phyloP scores from a whole-genome alignment of 1,140 invertebrate genomes.

The Ridgeia piscesae region DNA sequence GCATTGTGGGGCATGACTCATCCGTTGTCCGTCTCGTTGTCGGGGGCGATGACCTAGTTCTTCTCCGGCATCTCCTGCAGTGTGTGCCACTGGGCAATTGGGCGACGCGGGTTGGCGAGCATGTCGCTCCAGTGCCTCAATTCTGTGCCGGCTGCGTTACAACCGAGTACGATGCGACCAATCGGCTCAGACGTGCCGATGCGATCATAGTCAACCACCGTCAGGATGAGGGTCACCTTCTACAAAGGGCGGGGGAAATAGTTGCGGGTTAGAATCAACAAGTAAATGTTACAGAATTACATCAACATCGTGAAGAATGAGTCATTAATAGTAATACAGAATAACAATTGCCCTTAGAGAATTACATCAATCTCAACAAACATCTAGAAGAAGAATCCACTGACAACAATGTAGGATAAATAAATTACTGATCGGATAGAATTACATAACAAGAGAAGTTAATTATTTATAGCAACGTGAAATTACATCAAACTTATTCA shows the following conservation, averaged over 20 bases:
- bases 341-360: background rate
- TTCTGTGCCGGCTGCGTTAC: slow-evolving; percentile 96
- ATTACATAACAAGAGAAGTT: too few relatives aligned
- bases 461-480: too few relatives aligned
- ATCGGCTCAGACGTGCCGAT: slow-evolving; percentile 99
- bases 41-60: slow-evolving; percentile 36
- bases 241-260: slow-evolving; percentile 59
- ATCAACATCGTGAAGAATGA: background rate
- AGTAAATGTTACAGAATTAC: background rate
- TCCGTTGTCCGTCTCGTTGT: background rate
- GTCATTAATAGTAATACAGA: background rate
- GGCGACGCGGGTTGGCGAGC: slow-evolving; percentile 92
- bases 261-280: background rate
- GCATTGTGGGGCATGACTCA: background rate
- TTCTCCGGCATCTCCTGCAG: slow-evolving; percentile 64
- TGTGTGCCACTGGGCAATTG: slow-evolving; percentile 99
- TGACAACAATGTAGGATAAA: background rate
- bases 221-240: slow-evolving; percentile 98
- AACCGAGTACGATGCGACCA: slow-evolving; percentile 94
- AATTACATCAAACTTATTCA: too few relatives aligned
- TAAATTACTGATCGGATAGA: too few relatives aligned
- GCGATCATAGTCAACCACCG: slow-evolving; percentile 99
- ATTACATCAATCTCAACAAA: background rate
- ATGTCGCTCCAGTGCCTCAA: slow-evolving; percentile 97
- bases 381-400: background rate